phyloP scores from a whole-genome alignment of 2,113 vertebrate species.

The Sinocyclocheilus anshuiensis region DNA sequence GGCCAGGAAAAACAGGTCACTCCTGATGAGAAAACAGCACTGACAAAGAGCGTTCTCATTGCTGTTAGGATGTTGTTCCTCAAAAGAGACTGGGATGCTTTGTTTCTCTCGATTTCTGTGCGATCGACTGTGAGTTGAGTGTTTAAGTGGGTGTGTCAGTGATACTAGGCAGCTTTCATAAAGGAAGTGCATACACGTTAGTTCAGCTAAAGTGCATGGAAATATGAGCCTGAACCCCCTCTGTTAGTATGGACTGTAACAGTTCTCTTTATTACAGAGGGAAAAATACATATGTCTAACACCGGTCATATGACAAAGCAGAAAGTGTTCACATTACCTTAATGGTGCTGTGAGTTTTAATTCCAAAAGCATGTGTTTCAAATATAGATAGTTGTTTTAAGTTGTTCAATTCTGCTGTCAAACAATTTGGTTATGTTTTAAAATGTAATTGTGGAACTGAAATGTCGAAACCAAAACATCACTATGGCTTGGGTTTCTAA shows the following conservation, averaged over 20 bases:
- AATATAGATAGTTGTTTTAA: conserved; percentile 71
- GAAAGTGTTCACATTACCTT: conserved; percentile 71
- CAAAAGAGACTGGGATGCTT: conserved; percentile 19
- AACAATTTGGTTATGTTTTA: conserved; percentile 70
- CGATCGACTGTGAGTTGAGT: conserved; percentile 27
- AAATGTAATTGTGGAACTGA: conserved; percentile 67
- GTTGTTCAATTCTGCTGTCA: conserved; percentile 69
- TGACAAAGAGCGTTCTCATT: conserved; percentile 40
- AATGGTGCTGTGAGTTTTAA: conserved; percentile 72
- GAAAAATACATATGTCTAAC: conserved; percentile 32
- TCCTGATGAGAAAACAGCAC: conserved; percentile 46
- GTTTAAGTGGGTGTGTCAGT: conserved; percentile 5
- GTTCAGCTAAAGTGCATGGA: conserved; percentile 77
- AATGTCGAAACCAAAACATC: conserved; percentile 68
- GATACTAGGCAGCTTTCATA: conserved; percentile 11
- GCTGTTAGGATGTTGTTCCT: conserved; percentile 12
- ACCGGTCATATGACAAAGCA: conserved; percentile 64
- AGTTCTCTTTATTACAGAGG: conserved; percentile 69
- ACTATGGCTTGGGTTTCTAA: conserved; percentile 65
- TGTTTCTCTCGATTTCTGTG: conserved; percentile 27
- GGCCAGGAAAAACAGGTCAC: conserved; percentile 51
- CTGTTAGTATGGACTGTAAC: conserved; percentile 73
- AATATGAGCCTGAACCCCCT: conserved; percentile 68
- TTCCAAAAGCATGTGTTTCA: conserved; percentile 76
- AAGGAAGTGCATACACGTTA: conserved; percentile 6